These are phyloP conservation scores for Drosophila burlai DNA, from an alignment of 1,140 invertebrate species.

Conservation along the genomic window DNA sequence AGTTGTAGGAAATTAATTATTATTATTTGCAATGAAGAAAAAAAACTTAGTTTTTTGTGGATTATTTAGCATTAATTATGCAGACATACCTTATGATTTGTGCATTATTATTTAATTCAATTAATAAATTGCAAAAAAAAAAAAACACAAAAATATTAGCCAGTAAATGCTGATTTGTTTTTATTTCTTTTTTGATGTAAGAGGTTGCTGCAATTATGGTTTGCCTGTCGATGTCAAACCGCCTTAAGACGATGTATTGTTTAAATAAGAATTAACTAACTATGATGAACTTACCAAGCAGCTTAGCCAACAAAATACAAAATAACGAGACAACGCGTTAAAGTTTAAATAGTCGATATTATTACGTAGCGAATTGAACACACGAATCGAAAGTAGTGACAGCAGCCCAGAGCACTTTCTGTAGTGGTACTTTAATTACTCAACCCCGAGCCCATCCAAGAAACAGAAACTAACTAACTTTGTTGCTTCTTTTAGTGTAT, in stretches of 20 bases:
- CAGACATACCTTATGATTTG: conserved; percentile 70
- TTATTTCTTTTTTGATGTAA: conserved; percentile 38
- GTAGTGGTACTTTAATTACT: conserved; percentile 51
- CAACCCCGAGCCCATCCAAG: conserved; percentile 13
- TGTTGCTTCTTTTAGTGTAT: conserved; percentile 69
- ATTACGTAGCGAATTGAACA: conserved; percentile 73
- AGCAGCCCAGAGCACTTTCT: conserved; percentile 38
- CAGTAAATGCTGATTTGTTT: conserved; percentile 31
- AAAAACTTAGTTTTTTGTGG: conserved; percentile 75
- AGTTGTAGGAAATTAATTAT: conserved; percentile 72
- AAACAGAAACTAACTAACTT: conserved; percentile 24
- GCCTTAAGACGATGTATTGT: conserved; percentile 42
- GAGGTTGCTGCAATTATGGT: conserved; percentile 15
- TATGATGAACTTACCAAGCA: conserved; percentile 68
- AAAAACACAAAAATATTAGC: conserved; percentile 34
- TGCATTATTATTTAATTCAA: conserved; percentile 81
- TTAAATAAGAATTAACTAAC: conserved; percentile 44
- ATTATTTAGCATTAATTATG: conserved; percentile 53
- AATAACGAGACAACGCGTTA: conserved; percentile 72
- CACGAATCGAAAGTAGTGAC: conserved; percentile 54
- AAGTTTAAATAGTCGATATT: conserved; percentile 80
- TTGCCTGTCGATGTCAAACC: conserved; percentile 18
- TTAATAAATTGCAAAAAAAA: conserved; percentile 64
- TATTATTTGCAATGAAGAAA: conserved; percentile 72
- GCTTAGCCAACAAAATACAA: conserved; percentile 68